Base-by-base conservation (phyloP, 2,888 invertebrate species). In the Erpobdella octoculata region DNA sequence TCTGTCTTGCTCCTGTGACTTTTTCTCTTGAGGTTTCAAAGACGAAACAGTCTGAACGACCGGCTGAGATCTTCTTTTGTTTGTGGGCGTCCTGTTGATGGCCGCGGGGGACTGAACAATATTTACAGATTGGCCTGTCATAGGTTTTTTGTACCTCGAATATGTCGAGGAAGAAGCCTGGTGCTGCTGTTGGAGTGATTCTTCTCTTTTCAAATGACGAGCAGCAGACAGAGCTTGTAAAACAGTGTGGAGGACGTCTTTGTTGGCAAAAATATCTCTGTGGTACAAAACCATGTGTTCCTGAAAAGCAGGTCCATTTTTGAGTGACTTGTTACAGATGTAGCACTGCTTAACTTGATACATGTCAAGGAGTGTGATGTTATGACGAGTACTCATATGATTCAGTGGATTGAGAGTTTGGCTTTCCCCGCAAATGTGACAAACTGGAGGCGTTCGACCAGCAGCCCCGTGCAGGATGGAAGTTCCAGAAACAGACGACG, bases 241-340 rank as follows among this genome's bases (percentile, higher is more conserved):
- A 18, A 73, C 73, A 25, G 73, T 73, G 18, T 65, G 58, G 31
- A 73, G 48, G 41, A 73, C 73, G 46, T 71, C 73, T 62, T 73
- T 71, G 62, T 73, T 73, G 36, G 73, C 73, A 36, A 73, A 73
- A 31, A 73, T 73, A 46, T 73, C 73, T 6, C 71, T 64, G 31
- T 73, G 73, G 21, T 73, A 65, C 35, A 64, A 62, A n/a, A 73
- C 71, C 73, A 73, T 73, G 71, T 73, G 73, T 18, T 73, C 73
- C 67, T 73, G 71, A 37, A 73, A 73, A 53, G 65, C 66, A 15
- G 70, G 70, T 2, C 71, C 73, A n/a, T 72, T 71, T 9, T 71
- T 62, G 28, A 73, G 67, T 8, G 59, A 38, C 21, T 65, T 48
- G 62, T 73, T 71, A 62, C 73, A 73, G 58, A 73, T 73, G 62